These are phyloP conservation scores for Calameuta pallipes DNA, from an alignment of 2,888 invertebrate genomes.

Conservation along the genomic window DNA sequence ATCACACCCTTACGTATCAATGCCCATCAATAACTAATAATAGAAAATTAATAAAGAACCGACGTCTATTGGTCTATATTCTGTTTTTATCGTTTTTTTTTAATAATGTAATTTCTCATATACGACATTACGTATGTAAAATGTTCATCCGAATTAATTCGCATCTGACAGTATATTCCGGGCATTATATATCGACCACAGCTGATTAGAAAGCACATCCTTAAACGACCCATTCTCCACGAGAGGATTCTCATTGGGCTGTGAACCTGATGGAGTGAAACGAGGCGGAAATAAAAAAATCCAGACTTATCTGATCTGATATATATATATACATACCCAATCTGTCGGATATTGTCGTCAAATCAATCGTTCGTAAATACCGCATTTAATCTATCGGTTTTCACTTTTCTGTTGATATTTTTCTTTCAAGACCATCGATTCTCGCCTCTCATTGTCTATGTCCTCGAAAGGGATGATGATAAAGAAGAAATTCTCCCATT, in stretches of 20 bases:
- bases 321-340: background rate
- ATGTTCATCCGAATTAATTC: background rate
- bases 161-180: background rate
- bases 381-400: background rate
- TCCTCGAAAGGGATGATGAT: background rate
- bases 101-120: background rate
- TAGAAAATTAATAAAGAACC: background rate
- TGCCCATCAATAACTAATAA: background rate
- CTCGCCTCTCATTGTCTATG: background rate
- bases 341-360: background rate
- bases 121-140: background rate
- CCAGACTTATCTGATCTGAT: background rate
- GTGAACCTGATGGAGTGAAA: constrained; percentile 35
- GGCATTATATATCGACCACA: background rate
- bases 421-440: background rate
- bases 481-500: background rate
- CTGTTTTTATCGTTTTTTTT: background rate
- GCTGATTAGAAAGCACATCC: background rate
- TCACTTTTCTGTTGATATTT: background rate
- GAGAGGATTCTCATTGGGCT: constrained; percentile 37
- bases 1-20: too few species aligned
- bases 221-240: constrained; percentile 14
- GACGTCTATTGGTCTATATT: background rate
- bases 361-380: background rate
- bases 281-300: background rate